Conservation (phyloP, 1,140 invertebrate species). For the Drosophila navojoa region DNA sequence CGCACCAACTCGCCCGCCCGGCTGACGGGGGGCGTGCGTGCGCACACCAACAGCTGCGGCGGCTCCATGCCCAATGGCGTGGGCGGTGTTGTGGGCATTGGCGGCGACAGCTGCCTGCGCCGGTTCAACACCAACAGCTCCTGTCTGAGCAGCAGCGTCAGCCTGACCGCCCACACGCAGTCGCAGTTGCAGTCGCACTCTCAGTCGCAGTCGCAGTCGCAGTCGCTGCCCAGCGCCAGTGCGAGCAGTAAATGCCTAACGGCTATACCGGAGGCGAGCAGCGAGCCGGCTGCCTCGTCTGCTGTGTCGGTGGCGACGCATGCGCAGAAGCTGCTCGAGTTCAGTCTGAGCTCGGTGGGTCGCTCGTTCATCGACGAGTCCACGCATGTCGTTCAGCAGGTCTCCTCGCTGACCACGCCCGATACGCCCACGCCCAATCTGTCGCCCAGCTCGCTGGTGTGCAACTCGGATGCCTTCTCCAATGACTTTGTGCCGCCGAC, state of each 20-base stretch:
- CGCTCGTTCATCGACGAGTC: slow-evolving; percentile 81
- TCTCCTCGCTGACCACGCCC: slow-evolving; percentile 84
- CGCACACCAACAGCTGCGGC: slow-evolving; percentile 63
- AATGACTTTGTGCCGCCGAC: slow-evolving; percentile 77
- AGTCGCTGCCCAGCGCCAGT: slow-evolving; percentile 55
- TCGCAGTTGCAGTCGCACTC: slow-evolving; percentile 49
- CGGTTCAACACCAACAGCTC: slow-evolving; percentile 60
- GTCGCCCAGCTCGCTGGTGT: slow-evolving; percentile 85
- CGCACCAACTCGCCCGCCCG: slow-evolving; percentile 89
- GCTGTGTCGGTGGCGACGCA: slow-evolving; percentile 22
- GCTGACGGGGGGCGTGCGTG: slow-evolving; percentile 87
- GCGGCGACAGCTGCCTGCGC: slow-evolving; percentile 85
- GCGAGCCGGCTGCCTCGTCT: slow-evolving; percentile 34
- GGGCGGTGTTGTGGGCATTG: slow-evolving; percentile 83
- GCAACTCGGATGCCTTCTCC: slow-evolving; percentile 81
- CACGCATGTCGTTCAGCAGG: slow-evolving; percentile 46
- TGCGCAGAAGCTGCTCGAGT: slow-evolving; percentile 70
- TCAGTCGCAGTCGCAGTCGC: slow-evolving; percentile 47
- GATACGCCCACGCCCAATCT: slow-evolving; percentile 86
- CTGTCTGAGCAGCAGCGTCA: slow-evolving; percentile 66
- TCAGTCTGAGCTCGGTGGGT: slow-evolving; percentile 81
- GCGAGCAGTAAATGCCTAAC: slow-evolving; percentile 75
- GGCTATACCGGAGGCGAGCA: slow-evolving; percentile 72
- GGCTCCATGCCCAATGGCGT: slow-evolving; percentile 66
- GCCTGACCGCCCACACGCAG: slow-evolving; percentile 57